Conservation (phyloP, 1,140 invertebrate species). For the Marisa cornuarietis region DNA sequence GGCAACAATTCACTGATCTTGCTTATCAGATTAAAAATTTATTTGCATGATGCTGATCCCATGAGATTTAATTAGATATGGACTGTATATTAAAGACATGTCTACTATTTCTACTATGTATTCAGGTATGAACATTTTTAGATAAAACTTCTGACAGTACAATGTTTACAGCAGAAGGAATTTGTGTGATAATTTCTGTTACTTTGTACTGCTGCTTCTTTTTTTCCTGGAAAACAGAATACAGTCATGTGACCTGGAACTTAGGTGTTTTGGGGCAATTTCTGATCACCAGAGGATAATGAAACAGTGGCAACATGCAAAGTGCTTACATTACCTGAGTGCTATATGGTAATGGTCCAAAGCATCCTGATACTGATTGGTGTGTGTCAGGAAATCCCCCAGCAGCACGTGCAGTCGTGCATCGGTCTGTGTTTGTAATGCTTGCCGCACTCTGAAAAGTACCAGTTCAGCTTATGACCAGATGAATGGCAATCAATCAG, state of each 20-base stretch:
- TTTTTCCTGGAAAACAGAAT: too few relatives aligned
- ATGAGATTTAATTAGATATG: too few relatives aligned
- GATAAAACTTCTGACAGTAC: too few relatives aligned
- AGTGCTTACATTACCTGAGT: constrained; percentile 69
- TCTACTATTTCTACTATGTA: background rate
- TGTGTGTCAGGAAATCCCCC: constrained; percentile 72
- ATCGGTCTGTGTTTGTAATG: constrained; percentile 73
- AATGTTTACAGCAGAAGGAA: too few relatives aligned
- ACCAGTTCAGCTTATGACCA: constrained; percentile 6
- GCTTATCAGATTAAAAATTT: background rate
- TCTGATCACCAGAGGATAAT: background rate
- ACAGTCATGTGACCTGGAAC: too few relatives aligned
- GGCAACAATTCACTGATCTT: background rate
- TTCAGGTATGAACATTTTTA: too few relatives aligned
- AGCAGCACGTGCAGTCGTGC: constrained; percentile 77
- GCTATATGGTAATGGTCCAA: constrained; percentile 78
- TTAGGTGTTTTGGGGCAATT: too few relatives aligned
- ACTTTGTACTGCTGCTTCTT: too few relatives aligned
- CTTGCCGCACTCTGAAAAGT: constrained; percentile 70
- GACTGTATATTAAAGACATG: background rate
- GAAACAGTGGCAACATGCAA: background rate
- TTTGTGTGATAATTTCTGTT: too few relatives aligned
- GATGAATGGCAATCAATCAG: background rate
- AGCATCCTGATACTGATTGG: constrained; percentile 76
- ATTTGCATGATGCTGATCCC: background rate